Evolutionary conservation across 2,888 invertebrate genomes (phyloP).

Genomic region (Endotricha flammealis): DNA sequence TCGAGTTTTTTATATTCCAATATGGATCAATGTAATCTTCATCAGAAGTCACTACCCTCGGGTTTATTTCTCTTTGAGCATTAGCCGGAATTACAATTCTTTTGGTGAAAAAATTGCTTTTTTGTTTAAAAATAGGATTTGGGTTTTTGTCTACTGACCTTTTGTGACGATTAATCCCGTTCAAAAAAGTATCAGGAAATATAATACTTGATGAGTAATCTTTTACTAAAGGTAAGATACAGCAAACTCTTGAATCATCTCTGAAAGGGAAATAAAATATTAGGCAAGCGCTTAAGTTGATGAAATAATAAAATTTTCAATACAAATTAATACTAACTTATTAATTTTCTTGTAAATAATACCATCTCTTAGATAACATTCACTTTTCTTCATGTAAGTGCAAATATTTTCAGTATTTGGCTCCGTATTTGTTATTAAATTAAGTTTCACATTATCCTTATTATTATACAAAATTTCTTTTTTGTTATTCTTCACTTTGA

Average conservation of each 20-base stretch:
- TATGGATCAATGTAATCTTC: conserved; percentile 59
- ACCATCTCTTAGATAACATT: conserved; percentile 44
- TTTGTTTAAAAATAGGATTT: conserved; percentile 40
- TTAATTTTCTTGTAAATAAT: conserved; percentile 31
- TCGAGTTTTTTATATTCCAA: conserved; percentile 58
- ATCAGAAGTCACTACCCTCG: conserved; percentile 36
- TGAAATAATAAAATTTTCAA: not conserved
- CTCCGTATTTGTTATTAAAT: not conserved
- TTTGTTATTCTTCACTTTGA: conserved; percentile 8
- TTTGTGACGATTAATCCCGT: conserved; percentile 29
- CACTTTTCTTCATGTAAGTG: conserved; percentile 40
- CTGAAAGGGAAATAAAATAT: conserved; percentile 25
- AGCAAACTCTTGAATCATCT: conserved; percentile 34
- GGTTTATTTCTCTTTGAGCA: conserved; percentile 23
- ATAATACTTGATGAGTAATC: conserved; percentile 23
- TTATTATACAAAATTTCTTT: conserved; percentile 8
- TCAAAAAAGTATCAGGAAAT: conserved; percentile 26
- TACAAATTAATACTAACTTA: conserved; percentile 22
- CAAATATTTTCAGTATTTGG: conserved; percentile 43
- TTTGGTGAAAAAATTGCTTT: conserved; percentile 44
- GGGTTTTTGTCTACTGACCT: conserved; percentile 30
- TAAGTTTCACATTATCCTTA: not conserved
- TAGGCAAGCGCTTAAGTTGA: not conserved
- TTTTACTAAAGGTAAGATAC: conserved; percentile 38
- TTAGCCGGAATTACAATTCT: conserved; percentile 28